Conservation (phyloP, 2,113 vertebrate genomes). For the Vidua chalybeata region DNA sequence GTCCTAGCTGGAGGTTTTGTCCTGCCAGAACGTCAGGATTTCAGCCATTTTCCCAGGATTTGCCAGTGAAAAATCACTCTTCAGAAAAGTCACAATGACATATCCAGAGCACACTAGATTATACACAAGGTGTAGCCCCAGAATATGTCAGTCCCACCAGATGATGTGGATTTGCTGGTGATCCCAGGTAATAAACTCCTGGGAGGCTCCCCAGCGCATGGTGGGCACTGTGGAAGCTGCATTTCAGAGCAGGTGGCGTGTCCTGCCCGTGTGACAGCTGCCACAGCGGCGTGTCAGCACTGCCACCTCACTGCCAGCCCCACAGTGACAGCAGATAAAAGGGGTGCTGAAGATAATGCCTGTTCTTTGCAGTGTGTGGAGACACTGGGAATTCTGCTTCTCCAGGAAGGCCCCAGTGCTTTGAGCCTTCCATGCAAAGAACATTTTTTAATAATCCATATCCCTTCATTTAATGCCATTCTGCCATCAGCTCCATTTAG, state of each 20-base stretch:
- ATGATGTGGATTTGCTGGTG: not conserved
- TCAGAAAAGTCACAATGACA: not conserved
- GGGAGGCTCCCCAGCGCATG: not conserved
- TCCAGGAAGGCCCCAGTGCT: not conserved
- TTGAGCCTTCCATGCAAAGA: not conserved
- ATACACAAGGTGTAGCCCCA: not conserved
- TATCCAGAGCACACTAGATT: not conserved
- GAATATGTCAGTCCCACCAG: not conserved
- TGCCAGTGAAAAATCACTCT: not conserved
- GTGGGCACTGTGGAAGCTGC: not conserved
- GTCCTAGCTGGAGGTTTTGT: not conserved
- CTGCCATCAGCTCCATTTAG: not conserved
- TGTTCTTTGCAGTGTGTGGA: not conserved
- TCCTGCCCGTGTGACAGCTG: not conserved
- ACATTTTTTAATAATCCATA: not conserved
- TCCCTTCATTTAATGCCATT: not conserved
- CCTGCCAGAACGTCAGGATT: not conserved
- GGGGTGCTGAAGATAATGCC: not conserved
- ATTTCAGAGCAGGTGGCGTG: not conserved
- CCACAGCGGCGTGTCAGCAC: not conserved
- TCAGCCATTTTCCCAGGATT: not conserved
- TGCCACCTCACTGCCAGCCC: not conserved
- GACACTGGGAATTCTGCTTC: not conserved
- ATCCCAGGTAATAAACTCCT: not conserved
- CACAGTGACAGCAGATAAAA: not conserved